Conservation (phyloP, 2,888 invertebrate species). For the Melanostoma scalare region DNA sequence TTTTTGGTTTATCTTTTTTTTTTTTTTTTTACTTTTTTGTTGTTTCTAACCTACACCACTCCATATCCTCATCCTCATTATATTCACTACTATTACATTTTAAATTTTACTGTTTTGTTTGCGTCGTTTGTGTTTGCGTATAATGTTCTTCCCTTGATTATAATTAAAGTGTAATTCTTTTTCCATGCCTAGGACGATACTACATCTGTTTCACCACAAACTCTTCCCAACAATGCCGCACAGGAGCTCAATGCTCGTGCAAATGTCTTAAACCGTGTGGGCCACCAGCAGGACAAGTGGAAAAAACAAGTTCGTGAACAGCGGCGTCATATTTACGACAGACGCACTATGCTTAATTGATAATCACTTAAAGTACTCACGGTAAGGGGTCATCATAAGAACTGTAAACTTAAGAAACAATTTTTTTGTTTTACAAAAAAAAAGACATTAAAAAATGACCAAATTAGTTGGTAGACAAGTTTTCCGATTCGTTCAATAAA, state of each 20-base stretch:
- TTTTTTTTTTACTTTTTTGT: constrained; percentile 54
- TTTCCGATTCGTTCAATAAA: constrained; percentile 40
- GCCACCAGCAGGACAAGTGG: constrained; percentile 98
- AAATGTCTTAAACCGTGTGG: constrained; percentile 95
- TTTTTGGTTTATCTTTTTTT: constrained; percentile 70
- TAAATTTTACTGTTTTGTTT: constrained; percentile 25
- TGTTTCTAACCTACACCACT: constrained; percentile 14
- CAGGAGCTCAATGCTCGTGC: constrained; percentile 89
- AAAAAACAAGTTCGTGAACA: constrained; percentile 93
- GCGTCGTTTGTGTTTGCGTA: constrained; percentile 11
- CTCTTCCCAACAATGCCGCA: constrained; percentile 82
- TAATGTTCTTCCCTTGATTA: constrained; percentile 15
- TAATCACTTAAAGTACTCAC: background rate
- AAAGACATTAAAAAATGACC: constrained; percentile 21
- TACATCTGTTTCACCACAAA: constrained; percentile 83
- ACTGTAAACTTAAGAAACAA: too few relatives aligned
- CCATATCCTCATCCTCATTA: constrained; percentile 49
- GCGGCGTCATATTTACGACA: constrained; percentile 96
- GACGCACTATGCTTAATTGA: constrained; percentile 98
- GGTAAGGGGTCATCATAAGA: background rate
- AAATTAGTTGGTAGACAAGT: constrained; percentile 34
- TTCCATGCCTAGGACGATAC: constrained; percentile 83
- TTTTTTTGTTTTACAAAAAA: background rate
- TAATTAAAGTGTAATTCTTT: constrained; percentile 56
- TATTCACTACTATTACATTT: constrained; percentile 23